A percentile compares a stretch with the other conserved stretches of the same genome.
Conservation (phyloP, 2,797 vertebrate species). For the Cuculus canorus region DNA sequence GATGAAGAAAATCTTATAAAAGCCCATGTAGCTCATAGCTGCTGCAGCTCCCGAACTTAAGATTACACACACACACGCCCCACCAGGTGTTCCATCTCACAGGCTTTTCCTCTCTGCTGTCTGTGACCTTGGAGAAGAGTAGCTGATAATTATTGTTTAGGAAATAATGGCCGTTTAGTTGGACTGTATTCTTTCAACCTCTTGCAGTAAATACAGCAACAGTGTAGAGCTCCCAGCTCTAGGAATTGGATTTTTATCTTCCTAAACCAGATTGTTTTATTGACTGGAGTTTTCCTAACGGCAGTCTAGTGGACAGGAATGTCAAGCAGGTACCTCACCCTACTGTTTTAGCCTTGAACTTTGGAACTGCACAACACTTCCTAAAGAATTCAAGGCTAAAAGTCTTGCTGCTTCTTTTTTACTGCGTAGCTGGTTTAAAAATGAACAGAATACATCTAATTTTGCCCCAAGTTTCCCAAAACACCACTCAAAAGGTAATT, state of each 20-base stretch:
- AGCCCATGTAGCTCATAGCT: not conserved
- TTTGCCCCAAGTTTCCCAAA: fast-evolving
- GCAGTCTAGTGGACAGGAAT: not conserved
- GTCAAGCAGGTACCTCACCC: not conserved
- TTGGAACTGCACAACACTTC: not conserved
- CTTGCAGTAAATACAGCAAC: not conserved
- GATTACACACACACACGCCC: no score
- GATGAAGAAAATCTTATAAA: not conserved
- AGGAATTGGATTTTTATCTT: not conserved
- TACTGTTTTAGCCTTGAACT: not conserved
- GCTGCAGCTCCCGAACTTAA: not conserved
- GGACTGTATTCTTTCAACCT: not conserved
- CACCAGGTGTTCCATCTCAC: not conserved
- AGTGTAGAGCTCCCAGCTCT: not conserved
- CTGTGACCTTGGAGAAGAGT: conserved; percentile 19
- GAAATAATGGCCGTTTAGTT: not conserved
- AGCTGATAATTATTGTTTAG: not conserved
- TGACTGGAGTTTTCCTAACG: not conserved
- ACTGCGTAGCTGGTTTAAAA: not conserved
- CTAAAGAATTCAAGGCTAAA: not conserved
- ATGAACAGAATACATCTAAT: not conserved
- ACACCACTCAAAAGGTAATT: not conserved
- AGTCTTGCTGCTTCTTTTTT: not conserved
- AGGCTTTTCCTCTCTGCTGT: not conserved
- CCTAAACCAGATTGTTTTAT: not conserved